Conservation (phyloP, 2,113 vertebrate genomes). For the Sinocyclocheilus maitianheensis region DNA sequence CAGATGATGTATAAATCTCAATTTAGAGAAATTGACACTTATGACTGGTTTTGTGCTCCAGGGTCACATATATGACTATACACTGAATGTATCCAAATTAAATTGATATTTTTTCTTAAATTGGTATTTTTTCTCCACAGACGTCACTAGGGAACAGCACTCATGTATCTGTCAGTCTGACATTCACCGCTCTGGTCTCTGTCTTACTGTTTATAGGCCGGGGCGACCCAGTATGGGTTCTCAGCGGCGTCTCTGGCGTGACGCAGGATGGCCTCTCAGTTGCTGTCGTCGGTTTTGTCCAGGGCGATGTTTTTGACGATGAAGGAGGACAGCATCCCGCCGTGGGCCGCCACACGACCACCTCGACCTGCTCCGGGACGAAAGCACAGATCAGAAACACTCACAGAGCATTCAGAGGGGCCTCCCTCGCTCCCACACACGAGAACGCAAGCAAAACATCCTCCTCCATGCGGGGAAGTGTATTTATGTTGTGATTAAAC, state of each 20-base stretch:
- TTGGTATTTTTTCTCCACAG: no score
- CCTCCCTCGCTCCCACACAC: no score
- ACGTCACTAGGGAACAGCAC: no score
- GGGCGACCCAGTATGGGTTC: slow-evolving; percentile 95
- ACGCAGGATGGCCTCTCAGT: slow-evolving; percentile 94
- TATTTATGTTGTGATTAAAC: slow-evolving; percentile 53
- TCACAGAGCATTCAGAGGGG: not conserved
- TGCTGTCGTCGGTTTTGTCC: slow-evolving; percentile 96
- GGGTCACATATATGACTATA: no score
- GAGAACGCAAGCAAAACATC: not conserved
- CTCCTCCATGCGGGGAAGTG: not conserved
- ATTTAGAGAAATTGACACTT: no score
- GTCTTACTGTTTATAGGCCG: slow-evolving; percentile 87
- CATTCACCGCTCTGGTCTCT: no score
- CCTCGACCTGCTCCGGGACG: slow-evolving; percentile 81
- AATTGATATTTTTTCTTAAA: no score
- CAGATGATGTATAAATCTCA: no score
- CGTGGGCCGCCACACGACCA: slow-evolving; percentile 92
- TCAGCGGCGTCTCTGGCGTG: slow-evolving; percentile 90
- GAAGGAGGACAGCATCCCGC: slow-evolving; percentile 93
- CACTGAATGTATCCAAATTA: no score
- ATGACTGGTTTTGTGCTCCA: no score
- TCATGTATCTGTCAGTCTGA: no score
- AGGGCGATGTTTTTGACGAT: slow-evolving; percentile 98
- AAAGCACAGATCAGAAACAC: not conserved